Conservation (phyloP, 2,113 vertebrate species). For the Gila orcuttii region DNA sequence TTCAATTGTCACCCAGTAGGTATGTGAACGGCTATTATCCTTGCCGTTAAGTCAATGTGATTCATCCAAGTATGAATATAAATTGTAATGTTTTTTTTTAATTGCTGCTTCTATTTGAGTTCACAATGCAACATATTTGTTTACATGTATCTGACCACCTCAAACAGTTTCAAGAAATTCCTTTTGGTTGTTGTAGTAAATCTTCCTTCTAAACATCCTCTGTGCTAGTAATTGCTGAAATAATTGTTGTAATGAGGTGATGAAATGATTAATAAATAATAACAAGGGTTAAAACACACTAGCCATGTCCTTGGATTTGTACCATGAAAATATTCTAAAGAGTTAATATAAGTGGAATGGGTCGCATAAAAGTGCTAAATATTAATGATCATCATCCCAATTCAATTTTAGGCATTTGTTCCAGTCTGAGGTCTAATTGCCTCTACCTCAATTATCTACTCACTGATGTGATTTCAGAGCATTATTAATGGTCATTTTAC, state of each 20-base stretch:
- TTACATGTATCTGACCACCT: background rate
- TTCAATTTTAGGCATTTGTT: constrained; percentile 15
- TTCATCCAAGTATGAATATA: background rate
- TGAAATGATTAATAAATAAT: background rate
- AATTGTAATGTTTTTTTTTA: background rate
- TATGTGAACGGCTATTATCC: background rate
- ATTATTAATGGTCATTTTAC: constrained; percentile 29
- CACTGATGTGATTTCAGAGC: constrained; percentile 3
- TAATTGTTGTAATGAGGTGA: background rate
- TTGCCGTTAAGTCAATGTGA: background rate
- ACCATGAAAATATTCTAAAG: background rate
- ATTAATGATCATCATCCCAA: background rate
- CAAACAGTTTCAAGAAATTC: background rate
- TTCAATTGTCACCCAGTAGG: background rate
- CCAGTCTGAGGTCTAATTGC: constrained; percentile 15
- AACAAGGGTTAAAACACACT: background rate
- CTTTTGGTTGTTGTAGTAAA: background rate
- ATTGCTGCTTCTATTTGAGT: background rate
- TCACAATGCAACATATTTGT: background rate
- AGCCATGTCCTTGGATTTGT: background rate
- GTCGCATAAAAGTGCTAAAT: background rate
- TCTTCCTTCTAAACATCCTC: background rate
- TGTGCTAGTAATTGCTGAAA: background rate
- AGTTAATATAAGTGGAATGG: background rate
- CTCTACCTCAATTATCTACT: background rate